These are phyloP conservation scores for Lepidocyrtinus sp. DNA, from an alignment of 2,888 invertebrate species.

Conservation along the genomic window DNA sequence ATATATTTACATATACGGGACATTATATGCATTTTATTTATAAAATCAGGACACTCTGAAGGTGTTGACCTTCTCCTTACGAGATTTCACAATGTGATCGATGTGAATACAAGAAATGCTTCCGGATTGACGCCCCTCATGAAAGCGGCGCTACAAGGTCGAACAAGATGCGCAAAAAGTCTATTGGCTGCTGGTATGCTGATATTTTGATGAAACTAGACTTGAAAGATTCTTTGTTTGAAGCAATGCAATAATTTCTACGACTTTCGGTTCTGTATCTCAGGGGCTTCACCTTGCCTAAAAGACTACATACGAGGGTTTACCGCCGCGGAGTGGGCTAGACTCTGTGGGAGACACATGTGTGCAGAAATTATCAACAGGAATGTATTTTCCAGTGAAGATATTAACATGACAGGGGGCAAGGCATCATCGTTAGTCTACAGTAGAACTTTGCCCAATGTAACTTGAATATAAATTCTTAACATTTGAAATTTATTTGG, in stretches of 20 bases:
- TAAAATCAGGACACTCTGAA: conserved; percentile 78
- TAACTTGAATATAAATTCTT: no score
- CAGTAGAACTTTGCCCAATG: conserved; percentile 21
- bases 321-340: conserved; percentile 83
- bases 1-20: background rate
- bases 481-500: no score
- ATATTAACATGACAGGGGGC: background rate
- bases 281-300: conserved; percentile 81
- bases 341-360: conserved; percentile 81
- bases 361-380: conserved; percentile 80
- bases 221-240: background rate
- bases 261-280: no score
- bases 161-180: conserved; percentile 82
- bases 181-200: conserved; percentile 81
- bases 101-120: conserved; percentile 80
- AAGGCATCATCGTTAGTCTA: conserved; percentile 6
- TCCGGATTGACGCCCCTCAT: conserved; percentile 82
- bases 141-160: conserved; percentile 81
- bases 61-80: conserved; percentile 80
- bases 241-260: background rate
- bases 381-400: conserved; percentile 35
- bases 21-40: conserved; percentile 38
- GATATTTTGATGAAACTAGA: background rate
- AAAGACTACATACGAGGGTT: conserved; percentile 80
- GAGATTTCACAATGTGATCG: conserved; percentile 77